Evolutionary conservation across 2,888 invertebrate genomes (phyloP).

Genomic region (Ganaspis brasiliensis): DNA sequence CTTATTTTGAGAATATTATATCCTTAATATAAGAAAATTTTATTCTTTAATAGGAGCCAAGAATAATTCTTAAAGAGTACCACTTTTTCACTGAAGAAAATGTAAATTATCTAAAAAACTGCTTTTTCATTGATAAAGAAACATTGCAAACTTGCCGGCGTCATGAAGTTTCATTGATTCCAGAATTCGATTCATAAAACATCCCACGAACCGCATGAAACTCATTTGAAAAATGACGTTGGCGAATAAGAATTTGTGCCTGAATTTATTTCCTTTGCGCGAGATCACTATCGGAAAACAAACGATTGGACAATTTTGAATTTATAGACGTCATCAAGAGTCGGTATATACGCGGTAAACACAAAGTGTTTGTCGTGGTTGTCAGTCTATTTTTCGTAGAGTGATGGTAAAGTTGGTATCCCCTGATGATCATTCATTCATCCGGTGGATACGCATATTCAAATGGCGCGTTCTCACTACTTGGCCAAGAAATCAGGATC

Average conservation of each 20-base stretch:
- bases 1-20: too few species aligned
- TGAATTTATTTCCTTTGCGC: background rate
- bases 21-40: too few species aligned
- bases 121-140: too few species aligned
- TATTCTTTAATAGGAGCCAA: too few species aligned
- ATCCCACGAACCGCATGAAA: too few species aligned
- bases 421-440: constrained; percentile 22
- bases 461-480: constrained; percentile 27
- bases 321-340: background rate
- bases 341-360: background rate
- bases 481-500: constrained; percentile 43
- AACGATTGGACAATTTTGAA: background rate
- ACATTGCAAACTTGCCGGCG: too few species aligned
- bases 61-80: too few species aligned
- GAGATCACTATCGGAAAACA: background rate
- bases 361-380: background rate
- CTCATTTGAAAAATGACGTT: background rate
- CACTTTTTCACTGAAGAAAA: too few species aligned
- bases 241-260: background rate
- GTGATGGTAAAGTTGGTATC: constrained; percentile 1
- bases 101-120: too few species aligned
- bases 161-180: too few species aligned
- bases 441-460: constrained; percentile 19
- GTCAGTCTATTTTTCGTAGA: constrained; percentile 37
- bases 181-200: too few species aligned